Conservation (phyloP, 2,113 vertebrate species). For the Crotalus tigris region DNA sequence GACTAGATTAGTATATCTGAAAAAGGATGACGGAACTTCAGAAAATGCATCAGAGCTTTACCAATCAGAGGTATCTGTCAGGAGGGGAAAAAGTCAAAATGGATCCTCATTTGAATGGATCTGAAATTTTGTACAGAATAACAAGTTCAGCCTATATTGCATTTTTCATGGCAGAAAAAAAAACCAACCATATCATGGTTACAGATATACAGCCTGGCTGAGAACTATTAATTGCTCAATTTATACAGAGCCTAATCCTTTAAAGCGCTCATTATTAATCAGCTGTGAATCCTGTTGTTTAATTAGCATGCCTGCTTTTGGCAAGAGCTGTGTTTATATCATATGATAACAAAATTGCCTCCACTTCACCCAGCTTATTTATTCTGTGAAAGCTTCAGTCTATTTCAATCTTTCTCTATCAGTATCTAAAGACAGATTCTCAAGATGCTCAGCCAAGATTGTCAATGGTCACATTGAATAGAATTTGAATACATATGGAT, state of each 20-base stretch:
- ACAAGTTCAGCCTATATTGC: background rate
- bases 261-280: background rate
- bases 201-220: background rate
- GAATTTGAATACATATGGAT: background rate
- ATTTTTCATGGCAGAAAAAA: background rate
- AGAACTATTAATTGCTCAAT: background rate
- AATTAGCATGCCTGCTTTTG: slow-evolving; percentile 5
- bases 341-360: background rate
- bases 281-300: background rate
- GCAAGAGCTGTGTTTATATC: background rate
- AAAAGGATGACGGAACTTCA: background rate
- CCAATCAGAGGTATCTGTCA: background rate
- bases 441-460: background rate
- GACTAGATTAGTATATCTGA: slow-evolving; percentile 21
- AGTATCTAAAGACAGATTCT: background rate
- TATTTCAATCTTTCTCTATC: background rate
- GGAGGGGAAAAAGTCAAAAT: background rate
- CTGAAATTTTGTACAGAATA: background rate
- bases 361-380: background rate
- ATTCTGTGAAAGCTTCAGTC: background rate
- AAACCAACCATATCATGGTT: background rate
- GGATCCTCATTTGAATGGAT: background rate
- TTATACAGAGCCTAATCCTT: background rate
- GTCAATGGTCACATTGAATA: background rate
- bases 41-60: background rate